Evolutionary conservation across 2,888 invertebrate genomes (phyloP).

Genomic region (Gisinianus flammeolus): DNA sequence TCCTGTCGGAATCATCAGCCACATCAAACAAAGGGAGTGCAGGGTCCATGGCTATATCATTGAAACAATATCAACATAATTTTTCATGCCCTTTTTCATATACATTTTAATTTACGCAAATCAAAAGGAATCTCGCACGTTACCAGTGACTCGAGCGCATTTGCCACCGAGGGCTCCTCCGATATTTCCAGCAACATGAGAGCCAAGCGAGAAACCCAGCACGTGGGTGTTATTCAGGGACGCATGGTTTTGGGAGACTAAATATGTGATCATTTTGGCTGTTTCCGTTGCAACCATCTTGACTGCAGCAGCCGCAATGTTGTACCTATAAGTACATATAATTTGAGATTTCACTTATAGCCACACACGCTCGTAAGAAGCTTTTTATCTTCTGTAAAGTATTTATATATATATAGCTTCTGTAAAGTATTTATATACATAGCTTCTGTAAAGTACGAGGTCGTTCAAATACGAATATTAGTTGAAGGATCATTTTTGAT

Average conservation of each 20-base stretch:
- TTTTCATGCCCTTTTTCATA: too few species aligned
- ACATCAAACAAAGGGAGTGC: conserved; percentile 71
- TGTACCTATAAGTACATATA: too few species aligned
- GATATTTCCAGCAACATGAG: conserved; percentile 71
- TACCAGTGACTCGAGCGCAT: conserved; percentile 62
- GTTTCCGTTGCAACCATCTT: conserved; percentile 69
- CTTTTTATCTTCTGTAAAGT: too few species aligned
- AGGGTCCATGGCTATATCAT: conserved; percentile 68
- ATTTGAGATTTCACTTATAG: too few species aligned
- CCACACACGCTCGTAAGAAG: too few species aligned
- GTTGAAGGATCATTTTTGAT: too few species aligned
- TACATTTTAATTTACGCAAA: too few species aligned
- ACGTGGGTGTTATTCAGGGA: conserved; percentile 67
- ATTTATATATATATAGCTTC: too few species aligned
- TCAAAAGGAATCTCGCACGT: too few species aligned
- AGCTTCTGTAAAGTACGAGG: too few species aligned
- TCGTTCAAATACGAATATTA: too few species aligned
- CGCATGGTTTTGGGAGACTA: conserved; percentile 67
- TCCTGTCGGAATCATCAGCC: conserved; percentile 63
- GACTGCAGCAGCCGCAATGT: conserved; percentile 67
- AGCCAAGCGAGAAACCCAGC: conserved; percentile 70
- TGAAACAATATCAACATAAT: not conserved
- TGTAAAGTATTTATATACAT: too few species aligned
- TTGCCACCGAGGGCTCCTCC: conserved; percentile 67
- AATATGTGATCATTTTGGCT: conserved; percentile 68